phyloP scores from a whole-genome alignment of 23 tunicate species.

The Trididemnum clinides region DNA sequence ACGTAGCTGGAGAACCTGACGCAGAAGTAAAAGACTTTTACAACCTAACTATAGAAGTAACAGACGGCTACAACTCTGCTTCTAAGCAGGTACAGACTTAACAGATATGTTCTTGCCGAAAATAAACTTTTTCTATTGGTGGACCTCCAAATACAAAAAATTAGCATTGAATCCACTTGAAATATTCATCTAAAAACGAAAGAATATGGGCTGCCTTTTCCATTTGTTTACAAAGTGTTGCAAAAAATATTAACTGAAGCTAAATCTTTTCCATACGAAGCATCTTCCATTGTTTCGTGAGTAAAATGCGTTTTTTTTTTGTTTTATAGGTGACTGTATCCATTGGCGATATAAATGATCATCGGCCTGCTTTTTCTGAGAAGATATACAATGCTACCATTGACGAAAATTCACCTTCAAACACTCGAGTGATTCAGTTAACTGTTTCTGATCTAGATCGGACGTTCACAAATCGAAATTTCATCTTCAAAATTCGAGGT shows the following conservation, averaged over 20 bases:
- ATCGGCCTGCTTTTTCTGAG: conserved; percentile 46
- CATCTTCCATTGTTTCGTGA: too few species aligned
- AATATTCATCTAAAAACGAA: too few species aligned
- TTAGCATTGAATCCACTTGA: too few species aligned
- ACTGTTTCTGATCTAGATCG: conserved; percentile 41
- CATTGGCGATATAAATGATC: conserved; percentile 67
- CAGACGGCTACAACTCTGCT: conserved; percentile 54
- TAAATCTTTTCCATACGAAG: too few species aligned
- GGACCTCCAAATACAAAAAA: too few species aligned
- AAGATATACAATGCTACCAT: conserved; percentile 29
- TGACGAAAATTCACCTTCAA: conserved; percentile 38
- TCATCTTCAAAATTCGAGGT: conserved; percentile 45
- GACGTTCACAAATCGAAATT: conserved; percentile 23
- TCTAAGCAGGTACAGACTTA: conserved; percentile 45
- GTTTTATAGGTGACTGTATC: conserved; percentile 26
- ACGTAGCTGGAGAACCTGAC: conserved; percentile 55
- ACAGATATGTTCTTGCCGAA: too few species aligned
- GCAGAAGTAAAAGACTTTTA: conserved; percentile 46
- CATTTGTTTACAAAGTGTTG: too few species aligned
- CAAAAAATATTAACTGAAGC: too few species aligned
- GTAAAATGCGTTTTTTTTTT: too few species aligned
- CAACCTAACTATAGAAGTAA: conserved; percentile 52
- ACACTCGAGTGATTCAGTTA: conserved; percentile 21
- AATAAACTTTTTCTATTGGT: too few species aligned
- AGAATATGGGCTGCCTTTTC: too few species aligned